Conservation (phyloP, 2,797 vertebrate species). For the Neosilurus mollespiculum region DNA sequence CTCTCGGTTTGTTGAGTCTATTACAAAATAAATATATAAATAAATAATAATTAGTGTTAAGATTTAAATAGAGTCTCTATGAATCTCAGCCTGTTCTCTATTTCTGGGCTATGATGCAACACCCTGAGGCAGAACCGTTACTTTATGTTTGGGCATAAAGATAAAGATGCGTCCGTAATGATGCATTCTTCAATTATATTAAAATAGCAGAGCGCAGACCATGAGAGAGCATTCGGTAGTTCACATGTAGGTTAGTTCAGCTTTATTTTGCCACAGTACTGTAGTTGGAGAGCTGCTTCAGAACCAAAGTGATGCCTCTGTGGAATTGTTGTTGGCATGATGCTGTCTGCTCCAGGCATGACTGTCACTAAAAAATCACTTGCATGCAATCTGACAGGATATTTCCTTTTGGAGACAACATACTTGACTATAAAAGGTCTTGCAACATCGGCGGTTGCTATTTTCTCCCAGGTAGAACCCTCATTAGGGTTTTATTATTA, state of each 20-base stretch:
- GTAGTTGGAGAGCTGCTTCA: conserved; percentile 32
- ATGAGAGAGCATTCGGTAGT: background rate
- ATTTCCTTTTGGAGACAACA: conserved; percentile 69
- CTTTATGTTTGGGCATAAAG: background rate
- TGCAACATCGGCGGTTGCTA: conserved; percentile 42
- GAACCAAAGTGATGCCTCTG: conserved; percentile 44
- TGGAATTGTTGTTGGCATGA: conserved; percentile 47
- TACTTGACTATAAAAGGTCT: conserved; percentile 63
- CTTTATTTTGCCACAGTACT: conserved; percentile 24
- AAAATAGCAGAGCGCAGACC: background rate
- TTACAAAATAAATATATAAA: conserved; percentile 53
- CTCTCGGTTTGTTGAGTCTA: conserved; percentile 88
- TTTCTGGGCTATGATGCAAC: background rate
- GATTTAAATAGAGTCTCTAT: background rate
- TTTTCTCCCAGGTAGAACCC: conserved; percentile 14
- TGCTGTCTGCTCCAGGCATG: conserved; percentile 65
- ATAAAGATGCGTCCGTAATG: background rate
- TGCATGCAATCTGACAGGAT: conserved; percentile 73
- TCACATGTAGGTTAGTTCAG: conserved; percentile 2
- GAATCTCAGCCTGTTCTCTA: too few relatives aligned
- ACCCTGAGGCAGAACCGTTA: background rate
- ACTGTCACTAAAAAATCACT: conserved; percentile 59
- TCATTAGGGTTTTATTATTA: conserved; percentile 9
- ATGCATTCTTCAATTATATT: background rate
- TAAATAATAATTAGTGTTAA: background rate